Evolutionary conservation across 2,797 vertebrate species (phyloP), one percentile per base, ranked within the genome.

Genomic region (Enoplosus armatus): DNA sequence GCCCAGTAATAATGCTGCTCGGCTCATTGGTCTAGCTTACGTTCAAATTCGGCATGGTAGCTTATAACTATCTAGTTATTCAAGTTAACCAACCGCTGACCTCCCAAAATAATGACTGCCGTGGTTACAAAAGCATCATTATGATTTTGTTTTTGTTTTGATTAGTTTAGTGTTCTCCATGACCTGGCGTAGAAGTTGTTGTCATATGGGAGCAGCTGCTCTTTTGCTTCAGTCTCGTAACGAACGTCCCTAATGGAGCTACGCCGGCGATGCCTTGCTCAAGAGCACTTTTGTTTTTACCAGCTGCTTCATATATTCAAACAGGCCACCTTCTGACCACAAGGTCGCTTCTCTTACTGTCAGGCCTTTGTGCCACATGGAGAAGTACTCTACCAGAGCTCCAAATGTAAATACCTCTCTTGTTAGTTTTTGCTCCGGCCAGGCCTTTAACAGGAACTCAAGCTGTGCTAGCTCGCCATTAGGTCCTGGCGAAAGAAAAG

Each of bases 381-480:
- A 77, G 77, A 90, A 91, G 80, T 75, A 41, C 80, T 89, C 72
- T 24, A 24, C 39, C 47, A 77, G 74, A 80, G 76, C 80, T 61
- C 66, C 35, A 43, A 76, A 84, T 79, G 74, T 85, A 91, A 92
- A 91, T 85, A 88, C 85, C 66, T 70, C 79, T 80, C 82, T 85
- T 85, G 85, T 93, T 92, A 86, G 88, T 86, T 90, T 92, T 84
- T 83, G 82, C 81, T 86, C 78, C 41, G 84, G 85, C 67, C 73
- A 54, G 75, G 73, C 77, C 72, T 92, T 73, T 84, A 87, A 88
- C 87, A 89, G 85, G 82, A 91, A 90, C 82, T 92, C 90, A 84
- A 86, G 92, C 93, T 92, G 93, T 79, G 89, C 79, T 86, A 62
- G 80, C 64, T 70, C 66, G 63, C 84, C 82, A 87, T 92, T 88